These are phyloP conservation scores for Sebastes oblongus DNA, from an alignment of 2,797 vertebrate species.

Conservation along the genomic window DNA sequence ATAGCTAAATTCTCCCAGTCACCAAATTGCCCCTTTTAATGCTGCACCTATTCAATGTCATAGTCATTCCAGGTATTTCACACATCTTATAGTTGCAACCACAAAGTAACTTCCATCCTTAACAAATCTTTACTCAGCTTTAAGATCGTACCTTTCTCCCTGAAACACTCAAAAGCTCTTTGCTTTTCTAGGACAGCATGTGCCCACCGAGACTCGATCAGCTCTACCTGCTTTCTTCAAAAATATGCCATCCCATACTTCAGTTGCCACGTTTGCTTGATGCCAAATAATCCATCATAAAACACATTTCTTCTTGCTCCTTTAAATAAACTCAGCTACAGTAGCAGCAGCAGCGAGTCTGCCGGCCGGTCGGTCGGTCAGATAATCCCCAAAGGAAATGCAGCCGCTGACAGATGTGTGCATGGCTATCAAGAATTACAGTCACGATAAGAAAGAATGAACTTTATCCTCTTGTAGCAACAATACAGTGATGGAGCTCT, in stretches of 20 bases:
- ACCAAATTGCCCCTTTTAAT: background rate
- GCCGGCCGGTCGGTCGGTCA: conserved; percentile 3
- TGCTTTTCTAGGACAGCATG: conserved; percentile 61
- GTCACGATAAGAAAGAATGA: conserved; percentile 60
- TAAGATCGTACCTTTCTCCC: background rate
- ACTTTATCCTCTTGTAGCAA: conserved; percentile 60
- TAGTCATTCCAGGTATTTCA: background rate
- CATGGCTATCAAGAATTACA: conserved; percentile 58
- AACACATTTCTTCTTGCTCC: conserved; percentile 34
- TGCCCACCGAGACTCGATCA: conserved; percentile 52
- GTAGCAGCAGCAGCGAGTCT: conserved; percentile 23
- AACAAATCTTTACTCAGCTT: background rate
- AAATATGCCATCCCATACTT: conserved; percentile 64
- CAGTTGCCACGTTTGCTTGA: conserved; percentile 39
- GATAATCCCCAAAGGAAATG: conserved; percentile 65
- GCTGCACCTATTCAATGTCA: background rate
- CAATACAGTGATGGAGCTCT: conserved; percentile 33
- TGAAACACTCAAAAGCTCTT: conserved; percentile 37
- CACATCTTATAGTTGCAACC: background rate
- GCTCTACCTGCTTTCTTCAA: conserved; percentile 51
- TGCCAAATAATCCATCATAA: conserved; percentile 46
- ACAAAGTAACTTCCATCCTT: background rate
- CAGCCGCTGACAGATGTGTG: conserved; percentile 68
- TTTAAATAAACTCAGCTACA: conserved; percentile 45
- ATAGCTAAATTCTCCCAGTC: background rate